A percentile compares a stretch with the other conserved stretches of the same genome.
Evolutionary conservation across 2,888 invertebrate species (phyloP).

Genomic region (Aquatica leii): DNA sequence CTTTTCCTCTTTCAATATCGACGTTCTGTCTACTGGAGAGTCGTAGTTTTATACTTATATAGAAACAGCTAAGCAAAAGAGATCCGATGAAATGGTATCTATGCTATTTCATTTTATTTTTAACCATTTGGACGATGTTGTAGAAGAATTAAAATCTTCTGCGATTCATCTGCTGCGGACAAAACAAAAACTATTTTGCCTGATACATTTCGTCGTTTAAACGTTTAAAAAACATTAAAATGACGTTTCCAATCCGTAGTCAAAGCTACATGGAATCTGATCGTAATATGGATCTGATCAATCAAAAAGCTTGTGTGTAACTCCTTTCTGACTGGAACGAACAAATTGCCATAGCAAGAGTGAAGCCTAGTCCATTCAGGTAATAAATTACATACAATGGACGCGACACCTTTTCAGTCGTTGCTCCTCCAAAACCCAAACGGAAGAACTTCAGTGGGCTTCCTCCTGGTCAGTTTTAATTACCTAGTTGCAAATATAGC

Average conservation of each 20-base stretch:
- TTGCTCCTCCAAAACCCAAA: not conserved
- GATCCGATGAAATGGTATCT: no score
- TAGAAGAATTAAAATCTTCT: not conserved
- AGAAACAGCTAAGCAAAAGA: constrained; percentile 43
- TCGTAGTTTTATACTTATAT: constrained; percentile 46
- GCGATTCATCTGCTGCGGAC: constrained; percentile 4
- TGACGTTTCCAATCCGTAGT: not conserved
- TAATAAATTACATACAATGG: no score
- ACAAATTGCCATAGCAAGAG: not conserved
- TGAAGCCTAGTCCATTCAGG: not conserved
- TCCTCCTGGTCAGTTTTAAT: not conserved
- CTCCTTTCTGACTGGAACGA: no score
- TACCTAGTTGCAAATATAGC: no score
- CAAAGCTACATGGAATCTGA: not conserved
- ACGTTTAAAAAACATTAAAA: not conserved
- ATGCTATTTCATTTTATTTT: no score
- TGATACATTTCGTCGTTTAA: constrained; percentile 4
- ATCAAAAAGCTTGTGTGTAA: no score
- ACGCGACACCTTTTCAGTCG: no score
- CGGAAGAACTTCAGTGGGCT: no score
- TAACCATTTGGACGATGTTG: no score
- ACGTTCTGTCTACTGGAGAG: no score
- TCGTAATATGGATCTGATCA: constrained; percentile 1
- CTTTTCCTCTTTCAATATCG: constrained; percentile 44
- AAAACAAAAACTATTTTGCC: not conserved